A percentile compares a stretch with the other conserved stretches of the same genome.
Evolutionary conservation across 2,113 vertebrate genomes (phyloP).

Genomic region (Lophura nycthemera): DNA sequence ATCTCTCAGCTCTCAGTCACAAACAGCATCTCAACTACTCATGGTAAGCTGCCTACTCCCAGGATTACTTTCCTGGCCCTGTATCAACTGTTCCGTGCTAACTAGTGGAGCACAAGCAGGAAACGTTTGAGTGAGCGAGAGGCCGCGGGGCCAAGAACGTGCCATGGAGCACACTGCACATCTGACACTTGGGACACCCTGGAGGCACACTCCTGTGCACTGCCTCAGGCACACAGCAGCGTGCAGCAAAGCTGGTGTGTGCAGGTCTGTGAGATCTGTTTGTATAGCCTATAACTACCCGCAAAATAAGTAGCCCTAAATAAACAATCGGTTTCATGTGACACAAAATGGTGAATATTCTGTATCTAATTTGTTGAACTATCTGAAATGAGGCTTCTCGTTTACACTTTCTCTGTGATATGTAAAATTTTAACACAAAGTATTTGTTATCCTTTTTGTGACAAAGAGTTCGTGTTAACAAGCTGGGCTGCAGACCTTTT

Average conservation of each 20-base stretch:
- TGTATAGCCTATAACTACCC: neutral
- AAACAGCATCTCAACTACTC: fast-evolving
- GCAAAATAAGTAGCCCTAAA: neutral
- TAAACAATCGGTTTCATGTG: neutral
- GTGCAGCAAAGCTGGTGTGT: fast-evolving
- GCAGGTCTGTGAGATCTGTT: neutral
- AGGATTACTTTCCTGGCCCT: neutral
- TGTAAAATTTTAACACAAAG: neutral
- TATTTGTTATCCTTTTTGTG: neutral
- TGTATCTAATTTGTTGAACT: neutral
- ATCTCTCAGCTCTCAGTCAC: neutral
- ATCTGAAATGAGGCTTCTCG: neutral
- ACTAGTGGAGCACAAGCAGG: neutral
- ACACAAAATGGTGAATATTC: neutral
- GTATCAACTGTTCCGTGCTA: neutral
- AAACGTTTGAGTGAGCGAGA: neutral
- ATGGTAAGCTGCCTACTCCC: neutral
- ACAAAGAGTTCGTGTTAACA: neutral
- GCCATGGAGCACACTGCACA: constrained; percentile 4
- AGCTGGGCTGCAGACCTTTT: neutral
- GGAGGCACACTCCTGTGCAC: neutral
- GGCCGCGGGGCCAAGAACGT: neutral
- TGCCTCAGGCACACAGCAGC: neutral
- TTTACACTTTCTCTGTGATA: neutral
- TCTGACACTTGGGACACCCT: neutral